These are phyloP conservation scores for Pocillopora grandis DNA, from an alignment of 92 coral and sea anemone genomes.

Conservation along the genomic window DNA sequence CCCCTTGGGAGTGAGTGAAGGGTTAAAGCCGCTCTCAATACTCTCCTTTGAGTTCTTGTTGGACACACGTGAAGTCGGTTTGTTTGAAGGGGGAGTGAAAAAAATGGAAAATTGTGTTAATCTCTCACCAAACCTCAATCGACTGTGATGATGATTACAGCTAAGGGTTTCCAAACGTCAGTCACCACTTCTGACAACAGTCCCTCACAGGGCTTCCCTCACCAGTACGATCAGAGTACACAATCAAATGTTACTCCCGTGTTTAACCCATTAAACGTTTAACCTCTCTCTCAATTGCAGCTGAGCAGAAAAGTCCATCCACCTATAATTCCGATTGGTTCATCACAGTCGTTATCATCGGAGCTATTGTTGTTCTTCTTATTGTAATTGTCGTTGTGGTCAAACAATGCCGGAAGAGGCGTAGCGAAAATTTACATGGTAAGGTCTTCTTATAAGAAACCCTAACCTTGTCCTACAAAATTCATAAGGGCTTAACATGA, in stretches of 20 bases:
- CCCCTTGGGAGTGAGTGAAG: too few relatives aligned
- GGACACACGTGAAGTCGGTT: too few relatives aligned
- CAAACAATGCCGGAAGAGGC: slow-evolving; percentile 24
- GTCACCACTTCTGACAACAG: too few relatives aligned
- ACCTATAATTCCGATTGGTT: slow-evolving; percentile 72
- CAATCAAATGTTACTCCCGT: background rate
- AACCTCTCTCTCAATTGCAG: slow-evolving; percentile 45
- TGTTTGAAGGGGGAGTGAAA: too few relatives aligned
- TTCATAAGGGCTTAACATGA: background rate
- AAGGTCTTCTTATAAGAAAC: background rate
- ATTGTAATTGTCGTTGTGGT: slow-evolving; percentile 56
- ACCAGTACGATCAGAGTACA: background rate
- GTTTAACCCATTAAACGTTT: background rate
- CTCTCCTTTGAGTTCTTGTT: too few relatives aligned
- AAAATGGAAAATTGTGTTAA: too few relatives aligned
- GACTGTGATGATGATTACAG: too few relatives aligned
- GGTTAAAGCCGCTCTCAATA: too few relatives aligned
- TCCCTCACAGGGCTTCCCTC: too few relatives aligned
- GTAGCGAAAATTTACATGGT: slow-evolving; percentile 68
- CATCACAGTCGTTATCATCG: slow-evolving; percentile 60
- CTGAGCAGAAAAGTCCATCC: slow-evolving; percentile 38
- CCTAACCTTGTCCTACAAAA: background rate
- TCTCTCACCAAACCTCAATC: too few relatives aligned
- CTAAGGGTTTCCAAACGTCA: too few relatives aligned
- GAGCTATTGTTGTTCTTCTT: slow-evolving; percentile 52